Evolutionary conservation across 2,888 invertebrate species (phyloP).

Genomic region (Meliscaeva auricollis): DNA sequence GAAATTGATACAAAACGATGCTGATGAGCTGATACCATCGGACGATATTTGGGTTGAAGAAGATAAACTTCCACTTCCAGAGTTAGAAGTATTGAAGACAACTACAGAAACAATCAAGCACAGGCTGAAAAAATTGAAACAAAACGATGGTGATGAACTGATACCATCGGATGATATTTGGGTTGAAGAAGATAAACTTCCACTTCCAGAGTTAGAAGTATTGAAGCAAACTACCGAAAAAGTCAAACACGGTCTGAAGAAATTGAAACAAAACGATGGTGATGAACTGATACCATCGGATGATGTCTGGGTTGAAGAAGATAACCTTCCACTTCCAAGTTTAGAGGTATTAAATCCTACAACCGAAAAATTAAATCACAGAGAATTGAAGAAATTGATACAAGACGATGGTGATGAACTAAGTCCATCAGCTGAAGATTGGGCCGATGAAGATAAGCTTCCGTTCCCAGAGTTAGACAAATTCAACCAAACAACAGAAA

Average conservation of each 20-base stretch:
- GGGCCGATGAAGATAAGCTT: constrained; percentile 5
- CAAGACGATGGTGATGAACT: background rate
- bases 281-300: background rate
- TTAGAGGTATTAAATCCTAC: too few species aligned
- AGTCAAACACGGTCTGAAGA: background rate
- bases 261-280: background rate
- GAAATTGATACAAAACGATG: background rate
- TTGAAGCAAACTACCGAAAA: background rate
- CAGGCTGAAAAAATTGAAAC: background rate
- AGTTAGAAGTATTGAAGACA: background rate
- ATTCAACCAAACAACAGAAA: too few species aligned
- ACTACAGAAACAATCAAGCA: background rate
- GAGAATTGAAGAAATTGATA: too few species aligned
- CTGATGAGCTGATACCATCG: background rate
- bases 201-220: background rate
- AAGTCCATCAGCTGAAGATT: background rate
- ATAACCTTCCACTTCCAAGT: background rate
- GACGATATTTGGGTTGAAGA: background rate
- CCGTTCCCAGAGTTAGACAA: background rate
- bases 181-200: background rate
- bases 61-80: background rate
- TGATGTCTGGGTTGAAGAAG: constrained; percentile 3
- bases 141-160: background rate
- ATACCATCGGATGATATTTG: background rate
- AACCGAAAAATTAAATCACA: too few species aligned